Evolutionary conservation across 23 tunicate species (phyloP), one percentile per base, ranked within the genome.

Genomic region (Trididemnum nubilum): DNA sequence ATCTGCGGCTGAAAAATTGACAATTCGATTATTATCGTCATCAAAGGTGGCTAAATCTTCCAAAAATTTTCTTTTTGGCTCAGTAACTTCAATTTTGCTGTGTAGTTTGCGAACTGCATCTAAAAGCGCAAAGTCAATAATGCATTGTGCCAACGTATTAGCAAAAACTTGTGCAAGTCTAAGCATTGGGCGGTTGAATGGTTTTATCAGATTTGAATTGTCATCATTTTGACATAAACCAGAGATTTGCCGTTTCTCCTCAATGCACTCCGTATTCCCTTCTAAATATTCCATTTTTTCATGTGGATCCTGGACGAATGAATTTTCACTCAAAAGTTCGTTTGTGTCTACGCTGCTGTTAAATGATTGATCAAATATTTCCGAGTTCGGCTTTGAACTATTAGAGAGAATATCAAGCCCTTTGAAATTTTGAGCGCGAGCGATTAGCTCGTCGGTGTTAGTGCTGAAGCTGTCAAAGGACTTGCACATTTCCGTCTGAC

Each of bases 101-200:
- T n/a, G n/a, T n/a, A n/a, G n/a, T n/a, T n/a, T n/a, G n/a, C n/a
- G n/a, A n/a, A n/a, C 29, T 4, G 29, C 58, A 39, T 73, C 78
- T 26, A 37, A 12, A 3, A 73, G 31, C 28, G 78, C 78, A 39
- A 73, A 73, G 5, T 29, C 9, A 30, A 73, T 27, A 2, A 38
- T 24, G 24, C 78, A 38, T 37, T 73, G 28, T 5, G 78, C 78
- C 2, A 73, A 31, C 2, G 78, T 40, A 9, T 25, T 22, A 9
- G 78, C 78, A 38, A 37, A 39, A 33, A 73, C 78, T 37, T 73
- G 58, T 4, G 39, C 9, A n/a, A 12, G 37, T 36, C n/a, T 37
- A 5, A 12, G 74, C 7, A 3, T 33, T 9, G 19, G 7, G n/a
- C n/a, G 19, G 38, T 33, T 7, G 4, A 73, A 7, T n/a, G 18